Base-by-base conservation (phyloP, 2,797 vertebrate species). In the Loris lydekkerianus region DNA sequence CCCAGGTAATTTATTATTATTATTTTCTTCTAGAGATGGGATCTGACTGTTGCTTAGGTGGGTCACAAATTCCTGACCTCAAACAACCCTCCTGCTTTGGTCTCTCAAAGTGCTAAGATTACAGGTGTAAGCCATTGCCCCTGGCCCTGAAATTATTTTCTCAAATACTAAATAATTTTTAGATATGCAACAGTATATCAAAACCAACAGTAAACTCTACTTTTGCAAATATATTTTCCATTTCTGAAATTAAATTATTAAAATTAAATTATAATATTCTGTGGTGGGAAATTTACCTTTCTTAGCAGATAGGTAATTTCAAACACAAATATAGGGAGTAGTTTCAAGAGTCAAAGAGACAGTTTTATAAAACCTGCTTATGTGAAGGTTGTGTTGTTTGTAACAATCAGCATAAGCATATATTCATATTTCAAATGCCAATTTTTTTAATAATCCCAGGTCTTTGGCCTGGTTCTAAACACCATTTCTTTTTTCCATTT, bases 101-200 rank as follows among this genome's bases (percentile, higher is more conserved):
- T 17, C 65, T 67, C 65, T 17, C 65, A n/a, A 67, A 67, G 7
- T 67, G 31, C 65, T 67, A n/a, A 31, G 65, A 67, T 67, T 67
- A 67, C 65, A n/a, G 15, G 31, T 3, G 3, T 67, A 3, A 67
- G 65, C 31, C 65, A 67, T 3, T 17, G n/a, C n/a, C 1, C 31
- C 65, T 18, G 15, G 7, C 65, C 15, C 31, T 91, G 31, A 78
- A 78, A 69, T 88, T 46, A 89, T 60, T 80, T 69, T 92, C 27
- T 92, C n/a, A 75, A 77, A 80, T 60, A 75, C 80, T 69, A 89
- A 92, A 80, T 67, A 9, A 73, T 75, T 89, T 94, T 92, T 23
- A 69, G 29, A 43, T 46, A 56, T 2, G 29, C 20, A 86, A 61
- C 2, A 9, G 5, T 13, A 85, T 49, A 23, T 61, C 61, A 72